Evolutionary conservation across 1,140 invertebrate species (phyloP).

Genomic region (Papilio helenus): DNA sequence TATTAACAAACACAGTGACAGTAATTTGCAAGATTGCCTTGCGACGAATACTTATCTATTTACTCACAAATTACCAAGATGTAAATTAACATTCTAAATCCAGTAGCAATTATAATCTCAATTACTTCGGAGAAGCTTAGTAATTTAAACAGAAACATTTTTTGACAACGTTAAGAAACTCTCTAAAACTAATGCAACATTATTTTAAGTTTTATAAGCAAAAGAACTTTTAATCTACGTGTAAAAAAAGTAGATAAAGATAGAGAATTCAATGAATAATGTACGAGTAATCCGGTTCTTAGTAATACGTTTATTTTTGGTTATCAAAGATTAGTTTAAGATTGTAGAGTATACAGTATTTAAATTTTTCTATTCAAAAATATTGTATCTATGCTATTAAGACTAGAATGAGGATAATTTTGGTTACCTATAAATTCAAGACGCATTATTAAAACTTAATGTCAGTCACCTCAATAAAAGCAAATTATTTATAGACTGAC

Average conservation of each 20-base stretch:
- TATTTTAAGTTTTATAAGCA: not conserved
- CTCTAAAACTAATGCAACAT: not conserved
- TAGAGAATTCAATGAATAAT: not conserved
- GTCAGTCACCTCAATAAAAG: not conserved
- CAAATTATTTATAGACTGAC: not conserved
- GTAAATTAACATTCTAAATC: constrained; percentile 25
- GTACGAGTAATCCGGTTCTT: no score
- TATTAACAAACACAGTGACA: not conserved
- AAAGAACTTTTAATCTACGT: not conserved
- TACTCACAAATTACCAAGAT: not conserved
- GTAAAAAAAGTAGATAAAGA: not conserved
- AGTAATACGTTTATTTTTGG: not conserved
- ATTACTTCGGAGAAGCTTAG: not conserved
- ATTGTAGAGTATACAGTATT: not conserved
- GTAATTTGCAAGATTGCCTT: constrained; percentile 31
- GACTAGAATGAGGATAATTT: not conserved
- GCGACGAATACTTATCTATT: constrained; percentile 32
- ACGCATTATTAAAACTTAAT: not conserved
- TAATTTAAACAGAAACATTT: not conserved
- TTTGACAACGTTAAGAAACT: not conserved
- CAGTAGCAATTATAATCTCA: not conserved
- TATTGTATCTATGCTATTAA: no score
- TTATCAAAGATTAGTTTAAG: not conserved
- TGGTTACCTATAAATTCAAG: not conserved
- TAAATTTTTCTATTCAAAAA: not conserved